Base-by-base conservation (phyloP, 2,888 invertebrate species). In the Seira sanloemensis region DNA sequence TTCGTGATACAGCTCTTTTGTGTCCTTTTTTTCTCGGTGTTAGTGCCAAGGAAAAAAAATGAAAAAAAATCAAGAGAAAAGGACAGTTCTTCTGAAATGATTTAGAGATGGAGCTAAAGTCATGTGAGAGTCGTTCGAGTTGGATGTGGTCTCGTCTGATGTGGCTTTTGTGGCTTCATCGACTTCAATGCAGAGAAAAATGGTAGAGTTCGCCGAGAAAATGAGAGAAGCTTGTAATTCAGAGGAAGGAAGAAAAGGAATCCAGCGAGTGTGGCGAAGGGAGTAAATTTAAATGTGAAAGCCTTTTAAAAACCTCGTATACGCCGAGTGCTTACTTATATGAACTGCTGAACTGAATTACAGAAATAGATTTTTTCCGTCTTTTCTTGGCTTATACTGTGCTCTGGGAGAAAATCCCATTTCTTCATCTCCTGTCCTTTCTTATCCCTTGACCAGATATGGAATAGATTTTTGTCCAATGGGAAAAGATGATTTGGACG, bases 41-140 rank as follows among this genome's bases (percentile, higher is more conserved):
- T 9, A 62, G 19, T 21, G n/a, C n/a, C n/a, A n/a, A 37, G 19
- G 23, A 37, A 71, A n/a, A 19, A 37, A 71, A 62, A 62, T 19
- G 4, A n/a, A 62, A 4, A 62, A 4, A 62, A 9, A n/a, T 5
- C 7, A n/a, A 27, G 71, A 19, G 71, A 37, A 71, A 16, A 25
- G 74, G 26, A 62, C 58, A 73, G 18, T 58, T 37, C 74, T 26
- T 19, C 5, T 26, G 37, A 74, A 62, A 27, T 74, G 65, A 74
- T 74, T 24, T 25, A 25, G 74, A 27, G 62, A 74, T 62, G 74
- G 65, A 62, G 62, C 21, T 62, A 19, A 62, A 62, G 62, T 62
- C 62, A 21, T 62, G 62, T 62, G 62, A 62, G 62, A 62, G 62
- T 62, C 62, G 62, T 62, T 62, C n/a, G n/a, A n/a, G n/a, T n/a